Evolutionary conservation across 2,888 invertebrate genomes (phyloP).

Genomic region (Aspidiotus destructor): DNA sequence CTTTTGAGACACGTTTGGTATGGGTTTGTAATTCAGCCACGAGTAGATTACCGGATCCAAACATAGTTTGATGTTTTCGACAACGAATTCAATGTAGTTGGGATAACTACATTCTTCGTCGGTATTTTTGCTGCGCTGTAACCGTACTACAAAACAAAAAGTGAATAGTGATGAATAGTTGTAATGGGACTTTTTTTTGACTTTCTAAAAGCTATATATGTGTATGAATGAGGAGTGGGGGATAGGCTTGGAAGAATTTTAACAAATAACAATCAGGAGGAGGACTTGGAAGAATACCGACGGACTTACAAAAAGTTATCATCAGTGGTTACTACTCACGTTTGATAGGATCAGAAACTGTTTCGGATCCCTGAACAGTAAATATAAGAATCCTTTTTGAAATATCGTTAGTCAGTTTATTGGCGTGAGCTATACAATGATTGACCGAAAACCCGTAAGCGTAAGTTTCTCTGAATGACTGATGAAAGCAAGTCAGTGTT

Average conservation of each 20-base stretch:
- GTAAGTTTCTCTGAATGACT: neutral
- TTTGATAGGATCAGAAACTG: neutral
- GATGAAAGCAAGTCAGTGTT: neutral
- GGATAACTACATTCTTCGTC: conserved; percentile 32
- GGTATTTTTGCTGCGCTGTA: conserved; percentile 13
- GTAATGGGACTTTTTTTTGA: neutral
- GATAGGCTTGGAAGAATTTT: neutral
- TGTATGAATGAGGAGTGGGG: neutral
- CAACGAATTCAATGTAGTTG: conserved; percentile 35
- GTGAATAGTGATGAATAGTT: neutral
- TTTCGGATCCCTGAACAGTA: neutral
- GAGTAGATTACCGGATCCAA: conserved; percentile 36
- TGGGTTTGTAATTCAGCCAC: conserved; percentile 36
- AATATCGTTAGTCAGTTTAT: conserved; percentile 8
- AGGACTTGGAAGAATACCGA: neutral
- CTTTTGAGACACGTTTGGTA: neutral
- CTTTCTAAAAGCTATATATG: neutral
- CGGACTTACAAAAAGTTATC: too few species aligned
- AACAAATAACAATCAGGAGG: neutral
- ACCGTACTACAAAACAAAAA: conserved; percentile 6
- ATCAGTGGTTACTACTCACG: neutral
- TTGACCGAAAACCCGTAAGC: conserved; percentile 1
- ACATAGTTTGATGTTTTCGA: conserved; percentile 36
- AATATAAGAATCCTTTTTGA: conserved; percentile 20
- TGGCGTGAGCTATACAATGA: conserved; percentile 15